These are phyloP conservation scores for Dreissena polymorpha DNA, from an alignment of 1,140 invertebrate species.

Conservation along the genomic window DNA sequence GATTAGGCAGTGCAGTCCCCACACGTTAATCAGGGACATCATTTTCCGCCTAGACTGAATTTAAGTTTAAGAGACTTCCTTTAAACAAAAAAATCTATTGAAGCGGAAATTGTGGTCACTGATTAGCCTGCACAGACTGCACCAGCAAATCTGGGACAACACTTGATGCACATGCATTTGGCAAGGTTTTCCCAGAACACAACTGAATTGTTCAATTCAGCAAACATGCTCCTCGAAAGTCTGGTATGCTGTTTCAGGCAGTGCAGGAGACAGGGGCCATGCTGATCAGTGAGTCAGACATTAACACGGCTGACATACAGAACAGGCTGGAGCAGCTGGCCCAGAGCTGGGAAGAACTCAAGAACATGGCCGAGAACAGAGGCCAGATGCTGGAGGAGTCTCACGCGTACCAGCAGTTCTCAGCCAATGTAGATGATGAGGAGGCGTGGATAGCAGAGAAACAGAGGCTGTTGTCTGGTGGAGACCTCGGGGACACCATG, in stretches of 20 bases:
- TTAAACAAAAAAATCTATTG: too few species aligned
- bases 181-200: too few species aligned
- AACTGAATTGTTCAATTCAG: too few species aligned
- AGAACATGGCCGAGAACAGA: conserved; percentile 89
- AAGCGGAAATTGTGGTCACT: too few species aligned
- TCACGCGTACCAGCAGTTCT: conserved; percentile 97
- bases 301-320: conserved; percentile 96
- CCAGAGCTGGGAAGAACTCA: conserved; percentile 94
- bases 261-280: conserved; percentile 98
- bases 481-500: conserved; percentile 99
- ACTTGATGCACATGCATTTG: too few species aligned
- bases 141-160: too few species aligned
- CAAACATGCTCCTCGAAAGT: too few species aligned
- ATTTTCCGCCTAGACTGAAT: too few species aligned
- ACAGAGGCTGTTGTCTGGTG: conserved; percentile 96
- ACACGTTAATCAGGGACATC: too few species aligned
- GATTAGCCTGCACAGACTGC: too few species aligned
- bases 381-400: conserved; percentile 97
- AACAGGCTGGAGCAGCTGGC: conserved; percentile 86
- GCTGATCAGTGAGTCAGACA: conserved; percentile 96
- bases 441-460: conserved; percentile 99
- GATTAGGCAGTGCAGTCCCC: too few species aligned
- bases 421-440: conserved; percentile 99
- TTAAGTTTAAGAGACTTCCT: too few species aligned
- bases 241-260: conserved; percentile 78